Base-by-base conservation (phyloP, 2,888 invertebrate species). In the Philereme vetulata region DNA sequence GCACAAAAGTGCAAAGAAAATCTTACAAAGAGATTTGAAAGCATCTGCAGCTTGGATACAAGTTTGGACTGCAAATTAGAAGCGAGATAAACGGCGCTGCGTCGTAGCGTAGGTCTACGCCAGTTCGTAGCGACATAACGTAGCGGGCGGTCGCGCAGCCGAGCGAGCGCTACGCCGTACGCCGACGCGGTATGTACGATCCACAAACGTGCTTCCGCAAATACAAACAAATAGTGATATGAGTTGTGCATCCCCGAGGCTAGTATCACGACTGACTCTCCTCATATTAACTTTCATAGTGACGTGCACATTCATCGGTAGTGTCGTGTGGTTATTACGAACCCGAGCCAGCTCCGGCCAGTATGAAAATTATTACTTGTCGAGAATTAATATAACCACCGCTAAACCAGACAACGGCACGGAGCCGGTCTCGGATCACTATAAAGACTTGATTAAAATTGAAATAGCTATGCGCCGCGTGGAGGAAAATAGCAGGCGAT, bases 281-380 rank as follows among this genome's bases (percentile, higher is more conserved):
- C 77, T 91, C 62, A 83, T 88, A 84, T 76, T 88, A 78, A 92
- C 90, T 72, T 87, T 91, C 62, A 71, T 90, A 69, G 86, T 92
- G 72, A 86, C 91, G 79, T 90, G 88, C 73, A 84, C 88, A 62
- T 92, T 92, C 68, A 74, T 92, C 52, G 90, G 85, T 63, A 92
- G 92, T 86, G 82, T 92, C 64, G 88, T 90, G 82, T 92, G 92
- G 92, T 75, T 92, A 72, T 73, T 91, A 72, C 84, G 85, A 75
- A 86, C 86, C 63, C 85, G 81, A 72, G 80, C 82, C 74, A 82
- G 82, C 52, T 73, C 82, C 64, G 78, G 84, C 76, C 88, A 90
- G 82, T 90, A 91, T 90, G 92, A 92, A 78, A 92, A 89, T 85
- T 92, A 91, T 85, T 91, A 92, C 88, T 86, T 92, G 86, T 90